Evolutionary conservation across 2,888 invertebrate species (phyloP).

Genomic region (Caenorhabditis sinica): DNA sequence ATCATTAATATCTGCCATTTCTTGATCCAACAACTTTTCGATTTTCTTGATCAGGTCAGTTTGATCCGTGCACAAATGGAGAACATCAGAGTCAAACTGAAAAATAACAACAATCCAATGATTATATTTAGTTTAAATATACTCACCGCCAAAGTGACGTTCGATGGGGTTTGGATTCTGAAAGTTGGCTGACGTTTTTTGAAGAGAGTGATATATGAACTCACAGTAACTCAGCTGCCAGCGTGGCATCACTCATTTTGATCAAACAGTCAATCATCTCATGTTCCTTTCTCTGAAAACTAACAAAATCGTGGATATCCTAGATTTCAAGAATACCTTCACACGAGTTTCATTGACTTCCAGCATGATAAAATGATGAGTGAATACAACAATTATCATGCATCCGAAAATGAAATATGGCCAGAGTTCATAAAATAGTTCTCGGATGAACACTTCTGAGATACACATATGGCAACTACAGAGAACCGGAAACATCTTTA

Average conservation of each 20-base stretch:
- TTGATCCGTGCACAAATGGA: conserved; percentile 48
- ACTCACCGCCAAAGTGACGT: conserved; percentile 40
- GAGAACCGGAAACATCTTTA: too few relatives aligned
- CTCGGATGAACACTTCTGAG: conserved; percentile 32
- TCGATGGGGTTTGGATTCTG: conserved; percentile 49
- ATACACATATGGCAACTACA: neutral
- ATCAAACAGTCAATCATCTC: conserved; percentile 47
- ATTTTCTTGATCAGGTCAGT: conserved; percentile 30
- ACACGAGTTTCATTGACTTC: conserved; percentile 42
- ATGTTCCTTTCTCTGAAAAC: conserved; percentile 41
- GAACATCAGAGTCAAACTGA: conserved; percentile 52
- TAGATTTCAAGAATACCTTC: neutral
- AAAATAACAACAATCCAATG: neutral
- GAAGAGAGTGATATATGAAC: neutral
- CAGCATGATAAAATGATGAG: conserved; percentile 49
- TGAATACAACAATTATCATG: conserved; percentile 33
- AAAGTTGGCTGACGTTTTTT: conserved; percentile 5
- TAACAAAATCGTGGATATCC: neutral
- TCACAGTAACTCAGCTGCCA: conserved; percentile 44
- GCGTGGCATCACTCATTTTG: conserved; percentile 38
- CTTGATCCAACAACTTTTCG: conserved; percentile 17
- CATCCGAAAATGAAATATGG: conserved; percentile 39
- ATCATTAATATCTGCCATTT: conserved; percentile 20
- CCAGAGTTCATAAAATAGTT: conserved; percentile 14
- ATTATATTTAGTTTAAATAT: neutral